Conservation (phyloP, 2,888 invertebrate genomes). For the Cynaeus angustus region DNA sequence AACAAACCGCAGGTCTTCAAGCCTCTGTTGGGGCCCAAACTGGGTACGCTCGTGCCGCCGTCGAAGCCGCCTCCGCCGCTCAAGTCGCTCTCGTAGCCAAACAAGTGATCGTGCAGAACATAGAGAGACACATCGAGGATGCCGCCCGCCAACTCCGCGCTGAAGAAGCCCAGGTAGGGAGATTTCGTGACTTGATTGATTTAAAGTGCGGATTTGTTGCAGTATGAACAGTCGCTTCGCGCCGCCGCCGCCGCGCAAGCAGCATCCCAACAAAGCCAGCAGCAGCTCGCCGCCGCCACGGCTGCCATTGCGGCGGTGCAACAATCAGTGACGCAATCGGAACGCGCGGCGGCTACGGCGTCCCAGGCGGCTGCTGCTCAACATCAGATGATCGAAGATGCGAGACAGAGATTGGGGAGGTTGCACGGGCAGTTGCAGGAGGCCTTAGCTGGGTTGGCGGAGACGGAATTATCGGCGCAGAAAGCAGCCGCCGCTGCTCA, state of each 20-base stretch:
- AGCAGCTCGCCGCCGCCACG: slow-evolving; percentile 77
- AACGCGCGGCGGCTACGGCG: slow-evolving; percentile 79
- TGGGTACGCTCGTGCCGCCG: slow-evolving; percentile 81
- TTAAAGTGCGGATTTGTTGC: slow-evolving; percentile 71
- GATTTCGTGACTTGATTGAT: neutral
- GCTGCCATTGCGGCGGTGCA: slow-evolving; percentile 75
- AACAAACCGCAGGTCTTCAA: slow-evolving; percentile 82
- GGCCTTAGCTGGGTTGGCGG: slow-evolving; percentile 80
- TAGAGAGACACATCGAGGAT: slow-evolving; percentile 81
- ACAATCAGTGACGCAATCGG: slow-evolving; percentile 80
- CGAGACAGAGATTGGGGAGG: slow-evolving; percentile 77
- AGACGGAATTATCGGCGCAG: slow-evolving; percentile 79
- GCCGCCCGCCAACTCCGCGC: slow-evolving; percentile 79
- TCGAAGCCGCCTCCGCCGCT: slow-evolving; percentile 76
- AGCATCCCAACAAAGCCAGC: slow-evolving; percentile 81
- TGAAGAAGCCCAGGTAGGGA: slow-evolving; percentile 78
- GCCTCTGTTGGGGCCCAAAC: slow-evolving; percentile 84
- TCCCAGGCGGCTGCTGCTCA: slow-evolving; percentile 82
- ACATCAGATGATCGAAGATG: slow-evolving; percentile 82
- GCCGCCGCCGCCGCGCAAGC: slow-evolving; percentile 80
- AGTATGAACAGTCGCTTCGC: slow-evolving; percentile 74
- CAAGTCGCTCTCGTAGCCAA: slow-evolving; percentile 78
- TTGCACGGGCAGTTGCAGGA: slow-evolving; percentile 79
- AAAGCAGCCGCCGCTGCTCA: slow-evolving; percentile 79
- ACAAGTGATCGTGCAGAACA: slow-evolving; percentile 70